phyloP scores from a whole-genome alignment of 37 sponge, comb jelly and placozoan genomes.

The Halichondria panicea region DNA sequence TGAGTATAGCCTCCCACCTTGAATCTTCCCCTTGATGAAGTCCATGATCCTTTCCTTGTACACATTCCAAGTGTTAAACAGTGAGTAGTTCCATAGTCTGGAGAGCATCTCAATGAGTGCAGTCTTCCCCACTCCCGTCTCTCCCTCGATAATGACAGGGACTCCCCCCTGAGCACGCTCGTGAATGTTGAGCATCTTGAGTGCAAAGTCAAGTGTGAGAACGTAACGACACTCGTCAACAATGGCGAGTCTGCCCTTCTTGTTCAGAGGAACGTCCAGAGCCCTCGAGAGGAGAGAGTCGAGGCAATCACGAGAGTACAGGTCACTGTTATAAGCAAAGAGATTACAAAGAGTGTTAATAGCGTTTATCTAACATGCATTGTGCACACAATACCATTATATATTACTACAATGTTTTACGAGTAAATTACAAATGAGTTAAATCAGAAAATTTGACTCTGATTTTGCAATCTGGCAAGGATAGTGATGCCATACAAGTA shows the following conservation, averaged over 20 bases:
- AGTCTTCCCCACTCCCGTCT: constrained; percentile 88
- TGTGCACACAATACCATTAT: too few relatives aligned
- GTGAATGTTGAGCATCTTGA: constrained; percentile 84
- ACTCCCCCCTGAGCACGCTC: constrained; percentile 72
- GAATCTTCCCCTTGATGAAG: constrained; percentile 26
- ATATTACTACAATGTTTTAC: too few relatives aligned
- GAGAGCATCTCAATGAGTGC: constrained; percentile 73
- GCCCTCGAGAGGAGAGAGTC: constrained; percentile 76
- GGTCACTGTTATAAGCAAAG: constrained; percentile 24
- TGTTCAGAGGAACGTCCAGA: constrained; percentile 47
- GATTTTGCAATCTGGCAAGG: too few relatives aligned
- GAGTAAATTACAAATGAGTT: too few relatives aligned
- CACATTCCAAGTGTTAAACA: constrained; percentile 18
- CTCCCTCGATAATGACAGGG: constrained; percentile 85
- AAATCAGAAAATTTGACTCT: too few relatives aligned
- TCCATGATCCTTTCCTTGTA: constrained; percentile 38
- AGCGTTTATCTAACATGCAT: not conserved
- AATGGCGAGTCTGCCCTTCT: constrained; percentile 19
- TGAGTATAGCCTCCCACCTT: constrained; percentile 4
- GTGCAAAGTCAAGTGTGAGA: constrained; percentile 71
- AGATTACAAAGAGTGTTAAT: not conserved
- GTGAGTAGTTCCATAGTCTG: constrained; percentile 62
- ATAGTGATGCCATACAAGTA: too few relatives aligned
- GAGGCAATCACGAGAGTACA: constrained; percentile 54
- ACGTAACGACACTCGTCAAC: constrained; percentile 70